Conservation (phyloP, 2,113 vertebrate genomes). For the Phoxinus phoxinus region DNA sequence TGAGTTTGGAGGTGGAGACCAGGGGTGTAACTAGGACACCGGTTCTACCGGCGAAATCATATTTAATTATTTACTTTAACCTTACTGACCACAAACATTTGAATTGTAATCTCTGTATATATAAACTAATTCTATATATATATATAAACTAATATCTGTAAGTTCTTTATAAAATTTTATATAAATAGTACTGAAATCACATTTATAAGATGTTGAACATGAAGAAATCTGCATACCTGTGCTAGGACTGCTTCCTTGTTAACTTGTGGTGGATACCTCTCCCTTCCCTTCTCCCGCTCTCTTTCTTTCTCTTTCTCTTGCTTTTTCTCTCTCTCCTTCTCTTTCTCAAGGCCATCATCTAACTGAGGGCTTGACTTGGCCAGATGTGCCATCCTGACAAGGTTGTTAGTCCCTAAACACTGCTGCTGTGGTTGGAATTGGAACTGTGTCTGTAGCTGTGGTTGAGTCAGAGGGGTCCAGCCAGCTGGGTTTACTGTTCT, state of each 20-base stretch:
- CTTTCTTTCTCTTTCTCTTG: slow-evolving; percentile 49
- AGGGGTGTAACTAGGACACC: no score
- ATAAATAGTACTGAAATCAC: not conserved
- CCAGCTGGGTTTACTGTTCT: slow-evolving; percentile 11
- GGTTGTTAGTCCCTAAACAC: slow-evolving; percentile 55
- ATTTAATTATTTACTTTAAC: no score
- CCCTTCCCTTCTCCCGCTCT: slow-evolving; percentile 55
- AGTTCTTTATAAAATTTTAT: not conserved
- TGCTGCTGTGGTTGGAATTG: slow-evolving; percentile 41
- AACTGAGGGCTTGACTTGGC: slow-evolving; percentile 72
- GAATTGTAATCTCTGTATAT: no score
- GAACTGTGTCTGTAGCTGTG: slow-evolving; percentile 45
- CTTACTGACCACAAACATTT: no score
- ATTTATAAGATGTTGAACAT: not conserved
- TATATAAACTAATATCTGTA: no score
- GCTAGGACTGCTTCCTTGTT: slow-evolving; percentile 61
- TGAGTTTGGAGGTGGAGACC: no score
- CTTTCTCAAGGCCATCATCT: slow-evolving; percentile 58
- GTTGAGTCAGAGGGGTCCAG: slow-evolving; percentile 34
- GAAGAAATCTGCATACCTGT: slow-evolving; percentile 58
- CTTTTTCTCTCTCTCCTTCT: slow-evolving; percentile 57
- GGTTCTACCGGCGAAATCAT: no score
- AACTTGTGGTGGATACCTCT: slow-evolving; percentile 61
- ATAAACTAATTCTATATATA: no score
- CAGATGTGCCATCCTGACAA: slow-evolving; percentile 67